Conservation (phyloP, 2,113 vertebrate genomes). For the Chauna torquata region DNA sequence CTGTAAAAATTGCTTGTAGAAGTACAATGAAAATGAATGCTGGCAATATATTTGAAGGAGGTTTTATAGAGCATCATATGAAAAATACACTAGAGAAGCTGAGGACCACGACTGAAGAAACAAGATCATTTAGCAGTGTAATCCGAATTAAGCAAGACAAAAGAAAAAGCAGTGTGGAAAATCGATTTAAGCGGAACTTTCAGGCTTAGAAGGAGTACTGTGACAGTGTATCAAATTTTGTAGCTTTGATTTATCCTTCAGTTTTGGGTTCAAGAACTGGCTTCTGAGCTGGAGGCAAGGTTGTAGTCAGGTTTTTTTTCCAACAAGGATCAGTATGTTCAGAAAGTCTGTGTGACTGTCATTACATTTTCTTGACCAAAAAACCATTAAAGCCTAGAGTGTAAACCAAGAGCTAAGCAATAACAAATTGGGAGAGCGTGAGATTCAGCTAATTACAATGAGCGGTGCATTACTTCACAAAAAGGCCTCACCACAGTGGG, state of each 20-base stretch:
- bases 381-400: neutral
- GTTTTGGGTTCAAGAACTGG: neutral
- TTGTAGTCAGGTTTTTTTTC: neutral
- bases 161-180: neutral
- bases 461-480: neutral
- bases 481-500: neutral
- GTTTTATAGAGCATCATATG: neutral
- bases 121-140: neutral
- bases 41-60: neutral
- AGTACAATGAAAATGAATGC: neutral
- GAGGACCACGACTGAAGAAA: neutral
- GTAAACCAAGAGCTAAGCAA: neutral
- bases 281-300: neutral
- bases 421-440: neutral
- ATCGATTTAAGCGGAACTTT: neutral
- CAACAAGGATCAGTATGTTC: too few species aligned
- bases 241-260: neutral
- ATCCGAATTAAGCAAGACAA: neutral
- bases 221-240: neutral
- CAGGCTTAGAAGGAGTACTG: neutral
- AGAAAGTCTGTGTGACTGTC: neutral
- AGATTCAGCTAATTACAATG: neutral
- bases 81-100: neutral
- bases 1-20: neutral
- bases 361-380: neutral